A percentile compares a stretch with the other conserved stretches of the same genome.
Conservation (phyloP, 2,888 invertebrate species). For the Zhuqinia jingwanae region DNA sequence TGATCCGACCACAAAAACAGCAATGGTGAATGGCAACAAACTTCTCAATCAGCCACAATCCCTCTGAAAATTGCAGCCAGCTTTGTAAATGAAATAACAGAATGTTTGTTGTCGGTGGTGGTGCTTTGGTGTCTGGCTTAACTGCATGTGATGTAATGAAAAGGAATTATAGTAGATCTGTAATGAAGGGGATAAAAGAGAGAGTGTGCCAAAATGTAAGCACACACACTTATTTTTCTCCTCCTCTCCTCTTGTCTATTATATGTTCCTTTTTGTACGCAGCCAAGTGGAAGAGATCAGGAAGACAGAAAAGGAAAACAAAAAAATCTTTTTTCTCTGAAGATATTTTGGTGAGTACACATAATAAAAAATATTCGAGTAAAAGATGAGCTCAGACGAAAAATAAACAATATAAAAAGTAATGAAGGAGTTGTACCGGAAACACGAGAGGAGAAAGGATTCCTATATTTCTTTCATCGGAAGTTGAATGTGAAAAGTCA, state of each 20-base stretch:
- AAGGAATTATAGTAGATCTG: not conserved
- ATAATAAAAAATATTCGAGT: not conserved
- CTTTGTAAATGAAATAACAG: not conserved
- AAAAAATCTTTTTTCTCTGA: conserved; percentile 6
- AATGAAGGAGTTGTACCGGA: conserved; percentile 52
- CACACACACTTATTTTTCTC: not conserved
- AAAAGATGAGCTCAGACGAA: conserved; percentile 6
- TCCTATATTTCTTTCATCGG: conserved; percentile 32
- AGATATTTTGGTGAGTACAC: not conserved
- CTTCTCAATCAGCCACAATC: conserved; percentile 6
- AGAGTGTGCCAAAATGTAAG: conserved; percentile 34
- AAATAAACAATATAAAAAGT: conserved; percentile 15
- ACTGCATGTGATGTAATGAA: not conserved
- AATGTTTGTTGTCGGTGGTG: no score
- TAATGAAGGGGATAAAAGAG: not conserved
- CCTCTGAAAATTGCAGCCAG: not conserved
- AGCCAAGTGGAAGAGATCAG: conserved; percentile 48
- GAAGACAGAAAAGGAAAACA: conserved; percentile 41
- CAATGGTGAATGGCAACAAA: conserved; percentile 32
- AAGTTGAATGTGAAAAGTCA: conserved; percentile 45
- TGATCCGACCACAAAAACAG: not conserved
- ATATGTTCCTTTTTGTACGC: conserved; percentile 16
- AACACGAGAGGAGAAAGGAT: conserved; percentile 17
- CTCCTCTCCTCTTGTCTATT: conserved; percentile 16
- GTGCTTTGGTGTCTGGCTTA: not conserved